These are phyloP conservation scores for Anguilla japonica DNA, from an alignment of 2,113 vertebrate species.

Conservation along the genomic window DNA sequence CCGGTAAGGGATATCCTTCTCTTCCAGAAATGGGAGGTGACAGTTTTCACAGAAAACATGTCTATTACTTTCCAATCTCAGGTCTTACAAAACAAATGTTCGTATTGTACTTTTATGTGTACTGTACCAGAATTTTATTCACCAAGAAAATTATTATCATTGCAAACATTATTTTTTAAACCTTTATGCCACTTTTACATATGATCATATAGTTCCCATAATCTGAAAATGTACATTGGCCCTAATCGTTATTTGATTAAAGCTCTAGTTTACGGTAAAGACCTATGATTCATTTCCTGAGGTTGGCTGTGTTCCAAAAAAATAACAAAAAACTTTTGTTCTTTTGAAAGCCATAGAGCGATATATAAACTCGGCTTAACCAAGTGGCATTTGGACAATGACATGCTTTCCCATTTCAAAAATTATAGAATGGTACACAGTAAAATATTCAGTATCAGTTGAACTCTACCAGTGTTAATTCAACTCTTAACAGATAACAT, in stretches of 20 bases:
- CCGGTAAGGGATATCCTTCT: slow-evolving; percentile 62
- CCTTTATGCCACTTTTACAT: background rate
- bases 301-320: background rate
- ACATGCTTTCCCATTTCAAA: background rate
- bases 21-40: slow-evolving; percentile 46
- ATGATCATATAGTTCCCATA: background rate
- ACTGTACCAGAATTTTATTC: background rate
- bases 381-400: background rate
- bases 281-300: background rate
- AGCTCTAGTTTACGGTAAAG: background rate
- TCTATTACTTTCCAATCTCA: slow-evolving; percentile 42
- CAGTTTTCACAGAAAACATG: slow-evolving; percentile 53
- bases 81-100: slow-evolving; percentile 25
- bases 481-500: too few relatives aligned
- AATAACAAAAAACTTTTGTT: background rate
- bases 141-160: background rate
- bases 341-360: background rate
- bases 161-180: background rate
- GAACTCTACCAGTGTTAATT: too few relatives aligned
- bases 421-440: background rate
- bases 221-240: background rate
- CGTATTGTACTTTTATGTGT: background rate
- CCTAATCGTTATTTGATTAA: background rate
- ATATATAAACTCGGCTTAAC: background rate
- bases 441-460: too few relatives aligned